These are phyloP conservation scores for Porites rus DNA, from an alignment of 92 coral and sea anemone species.

Conservation along the genomic window DNA sequence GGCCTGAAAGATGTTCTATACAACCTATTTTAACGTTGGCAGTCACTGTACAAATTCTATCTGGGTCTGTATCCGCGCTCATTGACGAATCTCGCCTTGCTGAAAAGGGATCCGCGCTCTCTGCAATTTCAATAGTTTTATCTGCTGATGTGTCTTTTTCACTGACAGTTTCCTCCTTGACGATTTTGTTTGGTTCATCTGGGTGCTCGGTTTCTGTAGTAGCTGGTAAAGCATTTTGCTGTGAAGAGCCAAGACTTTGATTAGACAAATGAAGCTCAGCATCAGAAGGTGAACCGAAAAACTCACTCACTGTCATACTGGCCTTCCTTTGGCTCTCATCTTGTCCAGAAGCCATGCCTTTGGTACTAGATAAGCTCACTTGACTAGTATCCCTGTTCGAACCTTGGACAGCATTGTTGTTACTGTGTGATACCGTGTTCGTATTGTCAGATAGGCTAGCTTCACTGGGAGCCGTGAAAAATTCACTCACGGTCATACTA, in stretches of 20 bases:
- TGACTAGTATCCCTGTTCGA: neutral
- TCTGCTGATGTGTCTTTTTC: neutral
- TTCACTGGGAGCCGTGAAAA: neutral
- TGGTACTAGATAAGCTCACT: neutral
- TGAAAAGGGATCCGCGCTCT: neutral
- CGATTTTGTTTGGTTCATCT: neutral
- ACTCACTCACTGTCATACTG: constrained; percentile 6
- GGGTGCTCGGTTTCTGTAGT: neutral
- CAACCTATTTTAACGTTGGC: constrained; percentile 29
- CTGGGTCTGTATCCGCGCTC: neutral
- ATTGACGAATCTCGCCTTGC: neutral
- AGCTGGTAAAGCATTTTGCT: neutral
- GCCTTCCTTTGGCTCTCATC: constrained; percentile 1
- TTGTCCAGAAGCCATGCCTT: too few relatives aligned
- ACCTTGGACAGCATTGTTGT: neutral
- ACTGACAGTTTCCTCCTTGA: constrained; percentile 2
- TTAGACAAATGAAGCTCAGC: constrained; percentile 6
- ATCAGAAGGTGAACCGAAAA: neutral
- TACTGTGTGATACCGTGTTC: neutral
- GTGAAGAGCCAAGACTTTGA: constrained; percentile 2
- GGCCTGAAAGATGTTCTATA: constrained; percentile 10
- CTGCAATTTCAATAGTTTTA: neutral
- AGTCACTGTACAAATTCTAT: constrained; percentile 24
- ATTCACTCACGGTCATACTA: too few relatives aligned
- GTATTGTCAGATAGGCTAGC: neutral